Base-by-base conservation (phyloP, 2,888 invertebrate species). In the Diarsia rubi region DNA sequence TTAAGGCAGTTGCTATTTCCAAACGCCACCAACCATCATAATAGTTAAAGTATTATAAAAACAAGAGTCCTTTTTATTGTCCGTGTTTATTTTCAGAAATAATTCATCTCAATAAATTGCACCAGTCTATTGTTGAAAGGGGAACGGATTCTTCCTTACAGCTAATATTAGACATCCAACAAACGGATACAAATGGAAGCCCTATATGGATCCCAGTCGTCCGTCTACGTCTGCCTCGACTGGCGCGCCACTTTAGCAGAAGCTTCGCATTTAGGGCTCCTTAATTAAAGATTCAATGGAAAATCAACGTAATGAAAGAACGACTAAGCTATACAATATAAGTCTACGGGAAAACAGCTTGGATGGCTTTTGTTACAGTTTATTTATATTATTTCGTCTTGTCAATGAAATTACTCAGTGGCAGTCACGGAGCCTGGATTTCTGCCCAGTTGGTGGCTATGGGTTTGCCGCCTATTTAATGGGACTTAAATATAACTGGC, bases 101-200 rank as follows among this genome's bases (percentile, higher is more conserved):
- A 27, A 8, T 57, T 57, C 16, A 54, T 54, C 6, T 54, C 16
- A 8, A 2, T 16, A 57, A 12, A 27, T 57, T 54, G 14, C 9
- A 60, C 21, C 12, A 21, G 37, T 60, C 12, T 4, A 44, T 72
- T 16, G 44, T 16, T 74, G 21, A 31, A 75, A 75, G 1, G 12
- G 14, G n/a, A 21, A 73, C n/a, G 47, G 14, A 21, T 42, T 27
- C 16, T 3, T 1, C 19, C 1, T 57, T 27, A 52, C 31, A 42
- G 62, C 6, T 62, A 62, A 42, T 42, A n/a, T 9, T 31, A 59
- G n/a, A 54, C 45, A 45, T 27, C 5, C n/a, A 31, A 45, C 27
- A 57, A 66, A 47, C 5, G 37, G 27, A 66, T 57, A 27, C 19
- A 47, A n/a, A 66, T 27, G 27, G 47, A 75, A 76, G 45, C 76